Percentiles rank a stretch among this genome's conserved stretches.
phyloP scores from a whole-genome alignment of 2,113 vertebrate genomes.

The Sylvilagus bachmani region DNA sequence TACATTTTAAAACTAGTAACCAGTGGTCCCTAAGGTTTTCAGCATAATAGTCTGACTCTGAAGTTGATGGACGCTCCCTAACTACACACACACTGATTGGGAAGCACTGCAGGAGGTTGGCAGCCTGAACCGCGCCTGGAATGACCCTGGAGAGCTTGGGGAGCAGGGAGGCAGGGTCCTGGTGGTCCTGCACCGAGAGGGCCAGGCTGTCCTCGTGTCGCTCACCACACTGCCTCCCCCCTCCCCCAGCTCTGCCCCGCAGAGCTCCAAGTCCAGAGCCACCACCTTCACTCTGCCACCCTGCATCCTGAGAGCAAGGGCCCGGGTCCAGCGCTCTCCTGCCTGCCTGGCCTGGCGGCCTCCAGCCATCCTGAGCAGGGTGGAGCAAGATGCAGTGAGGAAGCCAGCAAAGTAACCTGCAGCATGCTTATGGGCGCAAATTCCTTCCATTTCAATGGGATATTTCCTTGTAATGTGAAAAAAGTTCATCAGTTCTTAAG shows the following conservation, averaged over 20 bases:
- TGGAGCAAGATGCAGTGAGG: neutral
- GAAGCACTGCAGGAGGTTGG: neutral
- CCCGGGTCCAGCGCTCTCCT: neutral
- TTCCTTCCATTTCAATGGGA: neutral
- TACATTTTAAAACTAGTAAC: neutral
- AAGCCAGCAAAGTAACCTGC: neutral
- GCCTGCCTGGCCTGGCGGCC: neutral
- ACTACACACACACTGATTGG: neutral
- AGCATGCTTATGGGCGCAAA: neutral
- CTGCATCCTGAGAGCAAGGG: neutral
- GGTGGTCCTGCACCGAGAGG: accelerated
- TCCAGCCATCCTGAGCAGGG: too few relatives aligned
- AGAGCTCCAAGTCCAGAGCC: neutral
- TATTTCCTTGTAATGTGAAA: neutral
- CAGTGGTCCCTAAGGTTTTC: neutral
- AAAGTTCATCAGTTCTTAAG: neutral
- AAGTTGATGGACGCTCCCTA: neutral
- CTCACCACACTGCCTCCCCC: neutral
- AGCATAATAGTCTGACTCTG: neutral
- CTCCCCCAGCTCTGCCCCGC: neutral
- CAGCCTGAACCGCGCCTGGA: too few relatives aligned
- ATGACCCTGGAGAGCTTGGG: accelerated
- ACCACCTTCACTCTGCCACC: neutral
- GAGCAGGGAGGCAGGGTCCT: too few relatives aligned
- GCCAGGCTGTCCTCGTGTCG: neutral